A percentile compares a stretch with the other conserved stretches of the same genome.
phyloP scores from a whole-genome alignment of 2,888 invertebrate genomes.

The Acanthosoma haemorrhoidale region DNA sequence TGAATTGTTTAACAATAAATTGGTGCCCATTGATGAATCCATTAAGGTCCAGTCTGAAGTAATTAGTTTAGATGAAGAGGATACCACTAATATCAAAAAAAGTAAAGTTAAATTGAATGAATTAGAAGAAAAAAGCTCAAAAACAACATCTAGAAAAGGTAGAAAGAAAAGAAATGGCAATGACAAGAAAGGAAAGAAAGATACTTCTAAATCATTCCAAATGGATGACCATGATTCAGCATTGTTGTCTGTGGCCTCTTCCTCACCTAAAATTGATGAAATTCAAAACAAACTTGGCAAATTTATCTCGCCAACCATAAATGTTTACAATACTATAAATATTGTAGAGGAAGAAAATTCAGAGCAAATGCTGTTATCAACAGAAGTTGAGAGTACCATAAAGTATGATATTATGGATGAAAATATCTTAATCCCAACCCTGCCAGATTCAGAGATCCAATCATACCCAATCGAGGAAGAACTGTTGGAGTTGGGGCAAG shows the following conservation, averaged over 20 bases:
- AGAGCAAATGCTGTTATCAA: neutral
- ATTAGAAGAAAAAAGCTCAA: neutral
- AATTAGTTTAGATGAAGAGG: neutral
- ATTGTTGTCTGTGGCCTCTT: too few species aligned
- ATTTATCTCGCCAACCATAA: too few species aligned
- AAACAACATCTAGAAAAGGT: constrained; percentile 1
- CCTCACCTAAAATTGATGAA: too few species aligned
- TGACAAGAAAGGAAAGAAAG: constrained; percentile 12
- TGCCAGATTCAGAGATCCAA: neutral
- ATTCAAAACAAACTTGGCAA: too few species aligned
- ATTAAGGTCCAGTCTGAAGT: neutral
- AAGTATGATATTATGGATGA: neutral
- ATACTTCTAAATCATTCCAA: neutral
- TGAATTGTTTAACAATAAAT: neutral
- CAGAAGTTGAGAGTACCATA: neutral
- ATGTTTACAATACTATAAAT: too few species aligned
- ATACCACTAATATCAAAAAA: neutral
- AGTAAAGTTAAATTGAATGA: neutral
- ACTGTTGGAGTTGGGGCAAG: neutral
- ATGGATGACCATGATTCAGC: too few species aligned
- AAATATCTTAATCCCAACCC: neutral
- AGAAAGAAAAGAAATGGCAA: constrained; percentile 18
- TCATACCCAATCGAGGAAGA: neutral
- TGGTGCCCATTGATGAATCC: neutral
- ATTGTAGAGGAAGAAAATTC: neutral